Evolutionary conservation across 1,140 invertebrate genomes (phyloP).

Genomic region (Papilio dardanus): DNA sequence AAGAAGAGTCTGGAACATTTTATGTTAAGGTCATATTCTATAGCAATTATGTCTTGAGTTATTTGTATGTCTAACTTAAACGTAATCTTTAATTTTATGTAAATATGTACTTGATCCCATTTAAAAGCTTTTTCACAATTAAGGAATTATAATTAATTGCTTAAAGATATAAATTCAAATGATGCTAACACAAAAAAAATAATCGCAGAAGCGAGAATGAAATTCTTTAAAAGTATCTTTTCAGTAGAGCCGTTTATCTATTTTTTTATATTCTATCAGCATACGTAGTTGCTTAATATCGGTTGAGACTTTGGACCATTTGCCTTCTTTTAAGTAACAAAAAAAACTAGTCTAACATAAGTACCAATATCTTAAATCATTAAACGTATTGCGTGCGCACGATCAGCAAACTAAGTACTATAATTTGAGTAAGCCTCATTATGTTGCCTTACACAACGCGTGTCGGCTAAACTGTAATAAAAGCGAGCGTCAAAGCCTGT

Average conservation of each 20-base stretch:
- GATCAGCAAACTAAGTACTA: slow-evolving; percentile 8
- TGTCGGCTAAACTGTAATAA: slow-evolving; percentile 9
- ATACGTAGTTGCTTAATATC: not conserved
- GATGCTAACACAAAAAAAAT: too few relatives aligned
- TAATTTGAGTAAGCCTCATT: not conserved
- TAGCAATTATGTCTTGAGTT: not conserved
- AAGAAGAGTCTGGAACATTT: not conserved
- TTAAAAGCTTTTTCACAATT: too few relatives aligned
- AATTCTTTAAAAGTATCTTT: too few relatives aligned
- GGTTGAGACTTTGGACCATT: not conserved
- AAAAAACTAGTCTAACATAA: not conserved
- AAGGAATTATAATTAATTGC: too few relatives aligned
- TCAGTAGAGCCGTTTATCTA: too few relatives aligned
- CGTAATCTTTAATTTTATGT: not conserved
- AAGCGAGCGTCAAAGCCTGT: not conserved
- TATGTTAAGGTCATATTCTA: not conserved
- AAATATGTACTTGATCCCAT: too few relatives aligned
- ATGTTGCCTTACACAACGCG: slow-evolving; percentile 2
- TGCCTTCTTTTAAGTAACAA: not conserved
- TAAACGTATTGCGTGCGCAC: not conserved
- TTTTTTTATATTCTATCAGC: too few relatives aligned
- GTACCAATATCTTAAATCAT: not conserved
- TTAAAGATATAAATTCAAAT: too few relatives aligned
- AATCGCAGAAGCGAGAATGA: too few relatives aligned
- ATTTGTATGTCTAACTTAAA: not conserved